phyloP scores from a whole-genome alignment of 2,113 vertebrate genomes.

The Thunnus thynnus region DNA sequence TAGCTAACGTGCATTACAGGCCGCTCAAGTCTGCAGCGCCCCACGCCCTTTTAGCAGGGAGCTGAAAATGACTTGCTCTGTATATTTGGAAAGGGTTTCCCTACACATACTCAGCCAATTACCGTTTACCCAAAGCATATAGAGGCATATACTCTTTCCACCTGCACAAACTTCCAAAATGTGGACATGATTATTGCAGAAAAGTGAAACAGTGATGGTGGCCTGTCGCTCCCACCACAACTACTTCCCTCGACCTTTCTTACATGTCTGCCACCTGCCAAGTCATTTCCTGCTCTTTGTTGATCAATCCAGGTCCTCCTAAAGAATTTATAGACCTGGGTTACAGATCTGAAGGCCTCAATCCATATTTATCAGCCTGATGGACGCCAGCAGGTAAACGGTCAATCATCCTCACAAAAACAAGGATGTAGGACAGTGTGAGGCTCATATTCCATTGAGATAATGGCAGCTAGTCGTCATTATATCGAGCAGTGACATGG shows the following conservation, averaged over 20 bases:
- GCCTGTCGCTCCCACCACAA: conserved; percentile 6
- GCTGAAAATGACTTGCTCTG: conserved; percentile 43
- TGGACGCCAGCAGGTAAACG: conserved; percentile 26
- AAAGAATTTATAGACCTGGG: conserved; percentile 27
- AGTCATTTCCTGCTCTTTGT: conserved; percentile 46
- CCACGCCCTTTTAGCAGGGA: conserved; percentile 28
- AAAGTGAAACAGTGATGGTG: conserved; percentile 24
- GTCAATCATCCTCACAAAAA: conserved; percentile 27
- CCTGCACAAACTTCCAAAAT: conserved; percentile 64
- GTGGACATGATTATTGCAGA: conserved; percentile 49
- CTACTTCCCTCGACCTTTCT: conserved; percentile 31
- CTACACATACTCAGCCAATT: conserved; percentile 47
- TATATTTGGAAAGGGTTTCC: conserved; percentile 63
- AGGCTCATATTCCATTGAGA: conserved; percentile 44
- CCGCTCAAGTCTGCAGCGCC: conserved; percentile 4
- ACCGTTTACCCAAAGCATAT: conserved; percentile 36
- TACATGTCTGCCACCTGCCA: conserved; percentile 20
- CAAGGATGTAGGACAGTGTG: not conserved
- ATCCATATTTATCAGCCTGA: conserved; percentile 8
- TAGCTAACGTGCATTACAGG: conserved; percentile 18
- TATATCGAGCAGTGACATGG: conserved; percentile 48
- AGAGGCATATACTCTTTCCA: conserved; percentile 35
- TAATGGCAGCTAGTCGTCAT: conserved; percentile 35
- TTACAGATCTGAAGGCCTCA: conserved; percentile 21
- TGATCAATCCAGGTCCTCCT: conserved; percentile 27